Conservation (phyloP, 2,113 vertebrate species). For the Cyprinus carpio region DNA sequence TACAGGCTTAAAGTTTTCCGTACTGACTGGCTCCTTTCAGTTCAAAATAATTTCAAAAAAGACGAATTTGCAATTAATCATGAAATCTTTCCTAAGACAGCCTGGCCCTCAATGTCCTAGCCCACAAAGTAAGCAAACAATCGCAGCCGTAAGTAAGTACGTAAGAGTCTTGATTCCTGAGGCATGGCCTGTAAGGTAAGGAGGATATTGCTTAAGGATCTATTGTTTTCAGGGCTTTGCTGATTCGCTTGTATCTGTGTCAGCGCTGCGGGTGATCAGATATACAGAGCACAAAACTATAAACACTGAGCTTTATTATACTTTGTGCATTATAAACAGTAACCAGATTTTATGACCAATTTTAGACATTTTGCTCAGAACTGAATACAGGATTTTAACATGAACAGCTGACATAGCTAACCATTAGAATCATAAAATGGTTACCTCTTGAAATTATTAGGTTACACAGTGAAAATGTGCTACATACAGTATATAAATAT, state of each 20-base stretch:
- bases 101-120: constrained; percentile 1
- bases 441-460: background rate
- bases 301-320: background rate
- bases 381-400: background rate
- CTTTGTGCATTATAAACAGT: constrained; percentile 5
- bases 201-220: constrained; percentile 25
- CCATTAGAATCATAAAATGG: background rate
- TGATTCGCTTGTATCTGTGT: constrained; percentile 7
- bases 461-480: background rate
- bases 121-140: constrained; percentile 34
- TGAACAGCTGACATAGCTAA: background rate
- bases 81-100: constrained; percentile 59
- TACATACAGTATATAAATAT: background rate
- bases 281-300: background rate
- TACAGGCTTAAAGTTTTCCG: constrained; percentile 50
- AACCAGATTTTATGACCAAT: background rate
- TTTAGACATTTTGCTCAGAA: background rate
- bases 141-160: background rate
- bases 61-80: constrained; percentile 63
- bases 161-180: constrained; percentile 5
- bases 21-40: constrained; percentile 28
- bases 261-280: background rate
- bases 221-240: constrained; percentile 26
- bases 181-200: background rate
- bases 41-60: constrained; percentile 65